Conservation (phyloP, 2,113 vertebrate genomes). For the Silurus meridionalis region DNA sequence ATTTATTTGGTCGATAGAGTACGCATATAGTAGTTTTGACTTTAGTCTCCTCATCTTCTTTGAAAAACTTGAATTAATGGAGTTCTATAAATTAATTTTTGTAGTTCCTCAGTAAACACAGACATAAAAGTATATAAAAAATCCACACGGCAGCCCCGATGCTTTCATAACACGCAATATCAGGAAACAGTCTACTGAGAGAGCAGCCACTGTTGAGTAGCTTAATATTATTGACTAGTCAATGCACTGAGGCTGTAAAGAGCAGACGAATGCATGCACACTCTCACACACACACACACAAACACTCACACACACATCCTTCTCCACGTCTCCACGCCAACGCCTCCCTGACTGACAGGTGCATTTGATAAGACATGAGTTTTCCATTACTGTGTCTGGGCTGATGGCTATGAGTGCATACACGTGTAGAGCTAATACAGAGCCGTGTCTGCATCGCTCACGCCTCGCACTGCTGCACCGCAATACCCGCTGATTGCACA, state of each 20-base stretch:
- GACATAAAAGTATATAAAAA: not conserved
- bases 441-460: conserved; percentile 55
- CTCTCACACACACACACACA: conserved; percentile 28
- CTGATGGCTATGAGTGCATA: conserved; percentile 64
- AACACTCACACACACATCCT: conserved; percentile 61
- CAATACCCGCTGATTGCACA: conserved; percentile 68
- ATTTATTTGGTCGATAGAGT: not conserved
- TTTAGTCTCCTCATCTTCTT: not conserved
- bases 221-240: conserved; percentile 50
- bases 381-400: conserved; percentile 67
- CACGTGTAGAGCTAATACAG: conserved; percentile 64
- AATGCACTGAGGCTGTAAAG: conserved; percentile 41
- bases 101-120: not conserved
- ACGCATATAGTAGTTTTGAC: not conserved
- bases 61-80: not conserved
- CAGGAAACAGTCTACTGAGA: conserved; percentile 28
- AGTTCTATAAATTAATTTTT: not conserved
- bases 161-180: not conserved
- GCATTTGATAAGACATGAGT: conserved; percentile 67
- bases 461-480: conserved; percentile 53
- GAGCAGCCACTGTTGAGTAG: conserved; percentile 41
- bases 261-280: conserved; percentile 21
- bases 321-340: conserved; percentile 57
- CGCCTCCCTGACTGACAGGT: conserved; percentile 64
- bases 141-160: not conserved